Base-by-base conservation (phyloP, 1,140 invertebrate species). In the Pseudomyrmex concolor region DNA sequence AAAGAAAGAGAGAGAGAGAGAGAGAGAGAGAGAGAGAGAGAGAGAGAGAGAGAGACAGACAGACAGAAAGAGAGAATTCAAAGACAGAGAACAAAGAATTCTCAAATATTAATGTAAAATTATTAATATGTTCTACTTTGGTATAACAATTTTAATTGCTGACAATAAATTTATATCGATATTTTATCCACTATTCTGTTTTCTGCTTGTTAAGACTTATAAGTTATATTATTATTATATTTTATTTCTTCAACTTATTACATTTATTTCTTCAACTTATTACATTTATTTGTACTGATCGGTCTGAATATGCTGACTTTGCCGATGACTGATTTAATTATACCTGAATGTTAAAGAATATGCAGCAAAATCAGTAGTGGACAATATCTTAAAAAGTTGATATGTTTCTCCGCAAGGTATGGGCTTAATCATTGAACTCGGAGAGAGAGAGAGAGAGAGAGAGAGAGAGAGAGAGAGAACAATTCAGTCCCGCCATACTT, bases 401-500 rank as follows among this genome's bases (percentile, higher is more conserved):
- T 59, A 70, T n/a, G n/a, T 70, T 80, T 59, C 10, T 13, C 34
- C 19, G 10, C 43, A 43, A 5, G 3, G 19, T 22, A 19, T 34
- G 10, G 64, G 57, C 19, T 78, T 70, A 68, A 54, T 60, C 43
- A 19, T 43, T 70, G 76, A 80, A 70, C 54, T 7, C 66, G 67
- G 68, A n/a, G n/a, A n/a, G n/a, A n/a, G n/a, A n/a, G n/a, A n/a
- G n/a, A n/a, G n/a, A n/a, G n/a, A n/a, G n/a, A n/a, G n/a, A n/a
- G n/a, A n/a, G n/a, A n/a, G n/a, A n/a, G n/a, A n/a, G n/a, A n/a
- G n/a, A n/a, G n/a, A n/a, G n/a, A n/a, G n/a, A 88, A 85, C 84
- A 88, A 88, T 88, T 63, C 84, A 78, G 77, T 82, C 86, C 83
- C 76, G 72, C 77, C 77, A 83, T 88, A 85, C 51, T 88, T 88